Base-by-base conservation (phyloP, 1,140 invertebrate genomes). In the Calliphora vicina region DNA sequence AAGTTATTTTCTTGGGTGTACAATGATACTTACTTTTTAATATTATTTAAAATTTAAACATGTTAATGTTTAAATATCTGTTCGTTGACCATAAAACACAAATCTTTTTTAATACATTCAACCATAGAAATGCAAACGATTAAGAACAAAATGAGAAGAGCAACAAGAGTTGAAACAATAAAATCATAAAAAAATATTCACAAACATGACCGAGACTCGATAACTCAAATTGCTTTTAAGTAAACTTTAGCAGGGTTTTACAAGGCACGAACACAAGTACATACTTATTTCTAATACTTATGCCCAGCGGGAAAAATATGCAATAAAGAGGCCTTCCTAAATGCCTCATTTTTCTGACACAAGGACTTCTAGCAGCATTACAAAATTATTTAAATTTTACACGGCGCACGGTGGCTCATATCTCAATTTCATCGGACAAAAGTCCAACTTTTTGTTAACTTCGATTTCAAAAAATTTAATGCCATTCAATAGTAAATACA, bases 191-290 rank as follows among this genome's bases (percentile, higher is more conserved):
- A 76, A 82, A 73, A 35, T 25, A 50, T 27, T 42, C 42, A 82
- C 23, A 76, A 76, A 82, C 82, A 82, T 74, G 82, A 72, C 72
- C 72, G 43, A 42, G 71, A 72, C 82, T 76, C 82, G 35, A 82
- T 82, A 76, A 82, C 82, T 82, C 72, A 82, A 76, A 82, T 76
- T 82, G 82, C 72, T 82, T 76, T 82, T 76, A 82, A 82, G 82
- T 82, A 82, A 82, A 82, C 71, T 82, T 82, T 74, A 45, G 71
- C 42, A 50, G 50, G 25, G 71, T 72, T 82, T 57, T 74, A 82
- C 45, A 25, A 73, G 27, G 9, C 9, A 73, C 20, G 27, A 20
- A 29, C 71, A 9, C 71, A n/a, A 72, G 1, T 6, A 72, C 20
- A 23, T 72, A 57, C 45, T 13, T 57, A 13, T 57, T 57, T 3